phyloP scores from a whole-genome alignment of 2,797 vertebrate species.

The Gila robusta region DNA sequence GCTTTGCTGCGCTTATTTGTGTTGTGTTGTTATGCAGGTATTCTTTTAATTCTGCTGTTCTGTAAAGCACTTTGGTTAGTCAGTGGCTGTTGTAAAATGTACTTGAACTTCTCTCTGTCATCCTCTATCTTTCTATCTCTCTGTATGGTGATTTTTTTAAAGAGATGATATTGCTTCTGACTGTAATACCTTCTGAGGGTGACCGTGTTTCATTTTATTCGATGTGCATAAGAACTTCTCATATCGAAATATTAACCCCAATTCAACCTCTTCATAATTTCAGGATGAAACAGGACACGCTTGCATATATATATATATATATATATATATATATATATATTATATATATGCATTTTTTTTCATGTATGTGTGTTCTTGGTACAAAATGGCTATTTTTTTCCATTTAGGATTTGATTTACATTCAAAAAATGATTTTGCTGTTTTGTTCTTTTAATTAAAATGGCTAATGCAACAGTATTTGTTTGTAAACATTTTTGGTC shows the following conservation, averaged over 20 bases:
- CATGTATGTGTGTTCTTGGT: background rate
- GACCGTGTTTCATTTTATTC: background rate
- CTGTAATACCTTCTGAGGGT: conserved; percentile 14
- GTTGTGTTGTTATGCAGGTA: too few relatives aligned
- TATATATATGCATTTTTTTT: too few relatives aligned
- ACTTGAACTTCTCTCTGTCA: background rate
- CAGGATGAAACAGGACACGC: background rate
- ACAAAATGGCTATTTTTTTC: background rate
- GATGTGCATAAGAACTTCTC: background rate
- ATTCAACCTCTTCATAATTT: background rate
- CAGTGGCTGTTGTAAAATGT: too few relatives aligned
- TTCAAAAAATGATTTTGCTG: background rate
- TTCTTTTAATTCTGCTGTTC: too few relatives aligned
- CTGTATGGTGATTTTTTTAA: conserved; percentile 18
- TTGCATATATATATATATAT: background rate
- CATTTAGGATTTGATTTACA: background rate
- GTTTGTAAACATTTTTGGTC: background rate
- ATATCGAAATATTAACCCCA: conserved; percentile 8
- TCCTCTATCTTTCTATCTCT: background rate
- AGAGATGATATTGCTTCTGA: conserved; percentile 30
- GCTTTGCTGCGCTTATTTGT: too few relatives aligned
- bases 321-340: too few relatives aligned
- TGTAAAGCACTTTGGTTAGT: too few relatives aligned
- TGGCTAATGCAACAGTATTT: background rate
- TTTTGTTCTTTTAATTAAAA: background rate